phyloP scores from a whole-genome alignment of 2,797 vertebrate species.

The Phalloptychus januarius region DNA sequence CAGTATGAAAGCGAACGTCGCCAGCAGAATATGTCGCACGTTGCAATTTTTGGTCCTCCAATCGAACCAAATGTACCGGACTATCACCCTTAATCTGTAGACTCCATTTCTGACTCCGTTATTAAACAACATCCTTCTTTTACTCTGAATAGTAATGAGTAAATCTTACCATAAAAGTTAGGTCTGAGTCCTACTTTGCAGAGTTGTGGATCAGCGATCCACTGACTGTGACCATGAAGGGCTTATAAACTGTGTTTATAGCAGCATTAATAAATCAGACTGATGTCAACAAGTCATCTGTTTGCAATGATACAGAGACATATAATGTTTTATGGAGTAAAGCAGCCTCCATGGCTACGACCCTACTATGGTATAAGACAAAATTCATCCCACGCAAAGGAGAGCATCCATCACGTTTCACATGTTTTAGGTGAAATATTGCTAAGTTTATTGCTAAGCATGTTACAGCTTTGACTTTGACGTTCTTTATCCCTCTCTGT shows the following conservation, averaged over 20 bases:
- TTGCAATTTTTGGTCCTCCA: too few relatives aligned
- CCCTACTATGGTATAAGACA: not conserved
- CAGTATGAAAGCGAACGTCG: too few relatives aligned
- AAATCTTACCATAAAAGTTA: not conserved
- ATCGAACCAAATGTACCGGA: too few relatives aligned
- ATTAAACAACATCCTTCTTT: not conserved
- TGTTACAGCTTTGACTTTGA: not conserved
- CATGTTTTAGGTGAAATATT: not conserved
- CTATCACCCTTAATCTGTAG: not conserved
- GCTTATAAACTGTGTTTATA: not conserved
- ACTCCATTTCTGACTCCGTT: not conserved
- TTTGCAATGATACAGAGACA: not conserved
- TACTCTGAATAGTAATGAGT: not conserved
- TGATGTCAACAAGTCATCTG: not conserved
- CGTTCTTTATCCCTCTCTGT: constrained; percentile 24
- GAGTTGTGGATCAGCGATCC: not conserved
- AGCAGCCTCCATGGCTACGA: not conserved
- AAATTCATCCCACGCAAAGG: not conserved
- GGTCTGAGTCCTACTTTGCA: not conserved
- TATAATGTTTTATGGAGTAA: not conserved
- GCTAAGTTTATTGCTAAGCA: not conserved
- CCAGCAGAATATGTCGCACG: too few relatives aligned
- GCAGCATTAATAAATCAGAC: not conserved
- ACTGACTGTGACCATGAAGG: not conserved
- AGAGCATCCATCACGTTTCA: not conserved